phyloP scores from a whole-genome alignment of 1,140 invertebrate genomes.

The Saccostrea echinata region DNA sequence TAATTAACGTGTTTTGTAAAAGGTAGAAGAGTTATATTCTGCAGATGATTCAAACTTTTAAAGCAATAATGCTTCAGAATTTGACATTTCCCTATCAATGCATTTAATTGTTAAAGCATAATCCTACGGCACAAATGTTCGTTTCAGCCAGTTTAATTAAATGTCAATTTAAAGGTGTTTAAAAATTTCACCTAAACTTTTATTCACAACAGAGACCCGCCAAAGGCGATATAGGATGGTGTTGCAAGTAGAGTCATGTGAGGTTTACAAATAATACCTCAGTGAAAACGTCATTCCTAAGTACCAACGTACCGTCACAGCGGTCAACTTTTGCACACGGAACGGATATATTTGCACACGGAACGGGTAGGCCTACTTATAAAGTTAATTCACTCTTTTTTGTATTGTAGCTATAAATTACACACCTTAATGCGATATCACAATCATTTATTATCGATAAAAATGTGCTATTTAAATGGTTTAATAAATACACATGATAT shows the following conservation, averaged over 20 bases:
- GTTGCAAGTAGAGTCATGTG: not conserved
- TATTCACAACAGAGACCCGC: not conserved
- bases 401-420: not conserved
- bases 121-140: not conserved
- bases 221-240: not conserved
- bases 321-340: not conserved
- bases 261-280: not conserved
- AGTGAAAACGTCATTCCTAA: not conserved
- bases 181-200: not conserved
- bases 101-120: not conserved
- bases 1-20: not conserved
- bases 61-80: not conserved
- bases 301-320: not conserved
- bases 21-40: not conserved
- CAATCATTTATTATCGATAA: constrained; percentile 6
- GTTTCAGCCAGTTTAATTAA: constrained; percentile 5
- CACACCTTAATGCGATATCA: constrained; percentile 23
- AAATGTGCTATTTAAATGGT: constrained; percentile 18
- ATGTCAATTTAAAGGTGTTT: not conserved
- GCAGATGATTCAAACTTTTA: not conserved
- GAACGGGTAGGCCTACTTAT: not conserved
- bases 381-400: not conserved
- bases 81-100: not conserved
- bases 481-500: not conserved
- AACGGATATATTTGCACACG: not conserved